phyloP scores from a whole-genome alignment of 1,140 invertebrate genomes.

The Ridgeia piscesae region DNA sequence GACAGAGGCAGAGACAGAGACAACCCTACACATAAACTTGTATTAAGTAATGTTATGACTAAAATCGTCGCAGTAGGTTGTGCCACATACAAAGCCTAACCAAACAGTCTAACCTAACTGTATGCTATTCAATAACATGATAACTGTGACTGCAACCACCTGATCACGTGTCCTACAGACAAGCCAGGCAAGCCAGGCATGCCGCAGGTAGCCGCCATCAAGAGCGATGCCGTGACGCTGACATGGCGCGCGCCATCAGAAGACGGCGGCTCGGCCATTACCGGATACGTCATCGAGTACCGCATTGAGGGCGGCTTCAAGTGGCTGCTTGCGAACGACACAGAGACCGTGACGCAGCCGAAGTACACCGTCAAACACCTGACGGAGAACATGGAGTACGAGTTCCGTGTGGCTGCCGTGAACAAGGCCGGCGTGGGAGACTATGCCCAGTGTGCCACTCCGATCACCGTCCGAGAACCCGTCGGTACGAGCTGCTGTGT shows the following conservation, averaged over 20 bases:
- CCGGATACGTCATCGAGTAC: constrained; percentile 55
- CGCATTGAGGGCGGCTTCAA: constrained; percentile 25
- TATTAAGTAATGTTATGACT: too few relatives aligned
- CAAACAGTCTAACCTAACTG: neutral
- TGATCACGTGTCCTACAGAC: constrained; percentile 57
- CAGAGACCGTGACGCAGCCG: constrained; percentile 7
- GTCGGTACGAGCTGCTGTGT: constrained; percentile 18
- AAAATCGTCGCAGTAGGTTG: neutral
- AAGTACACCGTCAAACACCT: constrained; percentile 77
- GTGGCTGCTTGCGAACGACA: constrained; percentile 19
- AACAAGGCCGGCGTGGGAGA: constrained; percentile 90
- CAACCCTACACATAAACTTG: too few relatives aligned
- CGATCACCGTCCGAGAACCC: constrained; percentile 28
- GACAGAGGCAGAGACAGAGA: too few relatives aligned
- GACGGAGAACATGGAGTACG: constrained; percentile 82
- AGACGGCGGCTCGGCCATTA: constrained; percentile 90
- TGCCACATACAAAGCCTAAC: neutral
- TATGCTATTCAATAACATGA: neutral
- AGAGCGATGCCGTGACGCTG: constrained; percentile 87
- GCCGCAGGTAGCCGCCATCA: constrained; percentile 87
- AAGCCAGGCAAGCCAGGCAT: constrained; percentile 86
- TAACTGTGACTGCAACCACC: neutral
- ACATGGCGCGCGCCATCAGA: constrained; percentile 86
- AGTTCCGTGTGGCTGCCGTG: constrained; percentile 89
- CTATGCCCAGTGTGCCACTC: constrained; percentile 74